Base-by-base conservation (phyloP, 2,888 invertebrate species). In the Rugalucina vietnamica region DNA sequence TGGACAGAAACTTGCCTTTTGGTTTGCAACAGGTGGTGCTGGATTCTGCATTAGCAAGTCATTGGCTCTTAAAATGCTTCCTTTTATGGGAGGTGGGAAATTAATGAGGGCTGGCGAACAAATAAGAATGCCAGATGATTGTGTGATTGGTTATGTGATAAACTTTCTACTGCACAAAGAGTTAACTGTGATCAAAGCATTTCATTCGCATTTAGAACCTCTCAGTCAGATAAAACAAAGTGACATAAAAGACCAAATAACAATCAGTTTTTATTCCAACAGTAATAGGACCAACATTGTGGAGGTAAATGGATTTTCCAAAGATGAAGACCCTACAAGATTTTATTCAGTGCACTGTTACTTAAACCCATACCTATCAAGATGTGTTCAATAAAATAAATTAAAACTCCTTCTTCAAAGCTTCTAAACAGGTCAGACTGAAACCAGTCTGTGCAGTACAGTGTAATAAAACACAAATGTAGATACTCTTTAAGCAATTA, bases 1-100 rank as follows among this genome's bases (percentile, higher is more conserved):
- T 90, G 96, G 96, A 97, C 96, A 97, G 95, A 97, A 97, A 95
- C 97, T 97, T 93, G 97, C 97, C 93, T 99, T 99, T 96, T 99
- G 98, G 98, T 99, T 99, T 96, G 99, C 98, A 87, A 99, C 99
- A 89, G 99, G 99, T 89, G 99, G 99, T 89, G 99, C 99, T 91
- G 99, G 99, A 89, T 98, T 99, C 96, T 99, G 99, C 95, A 96
- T 99, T 93, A 99, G 99, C 95, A 96, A 97, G 93, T 97, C 98
- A 88, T 96, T 99, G 93, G 98, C 98, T 76, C 96, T 98, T 91
- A 98, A 98, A 96, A 99, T 99, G 98, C 96, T 97, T 95, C 98
- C 99, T 90, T 96, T 98, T 94, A 98, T 98, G 91, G 97, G 97
- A 94, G 98, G 98, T 85, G 98, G 98, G 81, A 97, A 97, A 95